These are phyloP conservation scores for Microplitis mediator DNA, from an alignment of 1,140 invertebrate genomes.

Conservation along the genomic window DNA sequence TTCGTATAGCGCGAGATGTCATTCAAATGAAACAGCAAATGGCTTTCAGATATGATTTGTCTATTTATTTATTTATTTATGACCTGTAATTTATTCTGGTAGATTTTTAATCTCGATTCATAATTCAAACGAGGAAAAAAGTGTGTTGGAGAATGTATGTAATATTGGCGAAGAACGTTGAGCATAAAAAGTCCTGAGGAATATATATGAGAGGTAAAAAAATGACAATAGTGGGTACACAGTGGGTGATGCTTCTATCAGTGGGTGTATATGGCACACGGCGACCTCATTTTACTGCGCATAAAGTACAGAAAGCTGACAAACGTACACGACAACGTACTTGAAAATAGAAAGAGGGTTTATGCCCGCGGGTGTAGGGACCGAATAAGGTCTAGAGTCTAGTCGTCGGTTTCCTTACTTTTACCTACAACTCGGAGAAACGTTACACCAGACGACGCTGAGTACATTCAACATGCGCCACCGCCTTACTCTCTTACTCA, in stretches of 20 bases:
- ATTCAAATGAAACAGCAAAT: not conserved
- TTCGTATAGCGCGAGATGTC: not conserved
- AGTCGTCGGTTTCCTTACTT: not conserved
- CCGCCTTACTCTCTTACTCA: not conserved
- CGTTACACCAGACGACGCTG: not conserved
- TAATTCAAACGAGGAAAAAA: too few relatives aligned
- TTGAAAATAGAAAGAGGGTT: slow-evolving; percentile 6
- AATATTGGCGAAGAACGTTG: too few relatives aligned
- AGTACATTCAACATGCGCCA: not conserved
- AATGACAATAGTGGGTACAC: not conserved
- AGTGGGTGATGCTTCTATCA: not conserved
- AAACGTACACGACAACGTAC: slow-evolving; percentile 22
- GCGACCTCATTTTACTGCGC: slow-evolving; percentile 16
- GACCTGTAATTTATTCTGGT: too few relatives aligned
- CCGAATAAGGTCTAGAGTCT: too few relatives aligned
- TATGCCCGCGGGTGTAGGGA: not conserved
- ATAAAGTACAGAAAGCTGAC: slow-evolving; percentile 20
- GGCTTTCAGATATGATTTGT: too few relatives aligned
- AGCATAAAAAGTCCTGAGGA: too few relatives aligned
- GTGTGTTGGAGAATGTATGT: too few relatives aligned
- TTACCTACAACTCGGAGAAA: not conserved
- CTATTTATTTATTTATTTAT: too few relatives aligned
- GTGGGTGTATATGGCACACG: not conserved
- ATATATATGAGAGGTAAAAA: not conserved
- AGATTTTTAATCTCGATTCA: too few relatives aligned